A percentile compares a stretch with the other conserved stretches of the same genome.
Conservation (phyloP, 2,797 vertebrate species). For the Acanthurus lineatus region DNA sequence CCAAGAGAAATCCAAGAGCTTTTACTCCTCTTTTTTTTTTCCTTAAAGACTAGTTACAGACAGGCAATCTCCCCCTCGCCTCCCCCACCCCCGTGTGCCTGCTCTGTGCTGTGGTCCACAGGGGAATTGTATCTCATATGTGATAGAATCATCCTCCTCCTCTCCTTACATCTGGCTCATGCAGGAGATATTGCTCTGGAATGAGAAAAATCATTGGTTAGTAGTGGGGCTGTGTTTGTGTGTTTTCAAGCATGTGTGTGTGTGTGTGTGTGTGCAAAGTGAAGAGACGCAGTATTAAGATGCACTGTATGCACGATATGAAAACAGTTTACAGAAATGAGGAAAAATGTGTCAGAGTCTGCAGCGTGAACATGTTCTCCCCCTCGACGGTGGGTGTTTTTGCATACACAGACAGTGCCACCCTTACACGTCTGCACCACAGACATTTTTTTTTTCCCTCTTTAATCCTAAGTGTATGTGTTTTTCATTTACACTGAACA, state of each 20-base stretch:
- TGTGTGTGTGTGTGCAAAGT: constrained; percentile 21
- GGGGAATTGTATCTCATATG: constrained; percentile 77
- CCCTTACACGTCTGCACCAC: constrained; percentile 43
- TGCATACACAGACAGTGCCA: neutral
- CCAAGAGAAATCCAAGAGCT: constrained; percentile 23
- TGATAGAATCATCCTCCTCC: constrained; percentile 68
- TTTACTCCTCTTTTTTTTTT: constrained; percentile 12
- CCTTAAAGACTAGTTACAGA: constrained; percentile 36
- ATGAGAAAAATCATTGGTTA: constrained; percentile 69
- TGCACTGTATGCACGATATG: constrained; percentile 16
- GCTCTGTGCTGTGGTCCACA: constrained; percentile 47
- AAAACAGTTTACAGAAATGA: constrained; percentile 39
- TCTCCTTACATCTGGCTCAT: constrained; percentile 70
- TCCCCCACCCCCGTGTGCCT: constrained; percentile 24
- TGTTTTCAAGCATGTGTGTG: constrained; percentile 11
- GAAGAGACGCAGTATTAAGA: constrained; percentile 35
- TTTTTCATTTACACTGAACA: constrained; percentile 72
- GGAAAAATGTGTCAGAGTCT: constrained; percentile 28
- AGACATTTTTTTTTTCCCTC: constrained; percentile 35
- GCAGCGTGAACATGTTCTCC: constrained; percentile 3
- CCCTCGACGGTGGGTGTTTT: constrained; percentile 7
- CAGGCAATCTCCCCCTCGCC: constrained; percentile 39
- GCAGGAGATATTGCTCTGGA: constrained; percentile 66
- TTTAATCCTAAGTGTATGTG: constrained; percentile 68
- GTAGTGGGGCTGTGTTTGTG: constrained; percentile 17